Percentiles rank a stretch among this genome's conserved stretches.
phyloP scores from a whole-genome alignment of 2,797 vertebrate species.

The Smutsia temminckii region DNA sequence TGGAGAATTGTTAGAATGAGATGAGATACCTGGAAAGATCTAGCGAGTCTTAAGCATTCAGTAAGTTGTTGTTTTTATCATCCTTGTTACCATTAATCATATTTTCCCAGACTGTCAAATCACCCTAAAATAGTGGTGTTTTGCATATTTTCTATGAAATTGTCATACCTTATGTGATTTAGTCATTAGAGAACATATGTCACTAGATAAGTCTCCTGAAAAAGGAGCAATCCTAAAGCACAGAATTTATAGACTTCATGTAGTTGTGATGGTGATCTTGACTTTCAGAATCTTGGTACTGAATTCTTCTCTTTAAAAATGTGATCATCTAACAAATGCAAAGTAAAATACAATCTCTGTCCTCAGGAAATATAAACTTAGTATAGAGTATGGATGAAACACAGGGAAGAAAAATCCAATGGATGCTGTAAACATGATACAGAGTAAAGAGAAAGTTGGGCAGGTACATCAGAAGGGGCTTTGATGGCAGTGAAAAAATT shows the following conservation, averaged over 20 bases:
- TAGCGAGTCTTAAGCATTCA: not conserved
- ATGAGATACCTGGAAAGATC: not conserved
- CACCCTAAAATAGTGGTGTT: not conserved
- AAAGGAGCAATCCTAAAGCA: not conserved
- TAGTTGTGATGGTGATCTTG: not conserved
- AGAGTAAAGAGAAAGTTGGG: not conserved
- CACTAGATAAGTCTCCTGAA: not conserved
- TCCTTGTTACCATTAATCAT: not conserved
- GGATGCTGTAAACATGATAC: not conserved
- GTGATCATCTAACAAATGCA: not conserved
- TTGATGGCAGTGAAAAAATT: not conserved
- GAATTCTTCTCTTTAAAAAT: constrained; percentile 10
- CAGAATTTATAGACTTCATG: not conserved
- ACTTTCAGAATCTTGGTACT: not conserved
- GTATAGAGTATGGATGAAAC: not conserved
- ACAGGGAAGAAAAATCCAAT: not conserved
- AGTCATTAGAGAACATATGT: not conserved
- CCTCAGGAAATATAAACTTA: not conserved
- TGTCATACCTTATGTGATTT: not conserved
- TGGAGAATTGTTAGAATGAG: not conserved
- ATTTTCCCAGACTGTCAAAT: not conserved
- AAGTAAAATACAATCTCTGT: not conserved
- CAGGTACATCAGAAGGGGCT: not conserved
- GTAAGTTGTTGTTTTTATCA: not conserved
- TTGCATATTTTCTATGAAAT: not conserved